phyloP scores from a whole-genome alignment of 2,888 invertebrate species.

The Sesamia inferens region DNA sequence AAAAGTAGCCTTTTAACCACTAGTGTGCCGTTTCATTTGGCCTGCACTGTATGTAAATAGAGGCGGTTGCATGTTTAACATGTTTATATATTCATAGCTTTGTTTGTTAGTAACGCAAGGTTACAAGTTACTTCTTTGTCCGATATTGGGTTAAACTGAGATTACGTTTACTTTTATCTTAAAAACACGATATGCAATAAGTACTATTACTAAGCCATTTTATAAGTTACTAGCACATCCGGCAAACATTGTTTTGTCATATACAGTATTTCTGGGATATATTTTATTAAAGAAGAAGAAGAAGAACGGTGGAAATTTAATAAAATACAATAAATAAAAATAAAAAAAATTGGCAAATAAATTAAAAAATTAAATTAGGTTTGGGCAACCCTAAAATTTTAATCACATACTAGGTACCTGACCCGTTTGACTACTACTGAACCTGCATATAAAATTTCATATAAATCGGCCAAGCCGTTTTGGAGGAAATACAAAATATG shows the following conservation, averaged over 20 bases:
- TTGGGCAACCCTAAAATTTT: neutral
- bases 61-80: conserved; percentile 69
- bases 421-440: too few relatives aligned
- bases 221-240: neutral
- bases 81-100: conserved; percentile 72
- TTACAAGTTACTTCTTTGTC: conserved; percentile 71
- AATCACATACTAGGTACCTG: too few relatives aligned
- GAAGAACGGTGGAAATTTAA: too few relatives aligned
- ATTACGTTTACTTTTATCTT: conserved; percentile 61
- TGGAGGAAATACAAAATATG: too few relatives aligned
- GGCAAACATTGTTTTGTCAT: too few relatives aligned
- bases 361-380: neutral
- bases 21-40: conserved; percentile 50
- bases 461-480: too few relatives aligned
- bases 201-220: neutral
- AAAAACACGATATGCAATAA: conserved; percentile 19
- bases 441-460: too few relatives aligned
- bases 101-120: conserved; percentile 72
- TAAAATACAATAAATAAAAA: too few relatives aligned
- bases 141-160: conserved; percentile 64
- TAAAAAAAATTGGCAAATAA: too few relatives aligned
- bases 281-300: too few relatives aligned
- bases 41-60: conserved; percentile 58
- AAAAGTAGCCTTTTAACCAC: conserved; percentile 32
- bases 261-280: too few relatives aligned